Evolutionary conservation across 2,797 vertebrate genomes (phyloP).

Genomic region (Alca torda): DNA sequence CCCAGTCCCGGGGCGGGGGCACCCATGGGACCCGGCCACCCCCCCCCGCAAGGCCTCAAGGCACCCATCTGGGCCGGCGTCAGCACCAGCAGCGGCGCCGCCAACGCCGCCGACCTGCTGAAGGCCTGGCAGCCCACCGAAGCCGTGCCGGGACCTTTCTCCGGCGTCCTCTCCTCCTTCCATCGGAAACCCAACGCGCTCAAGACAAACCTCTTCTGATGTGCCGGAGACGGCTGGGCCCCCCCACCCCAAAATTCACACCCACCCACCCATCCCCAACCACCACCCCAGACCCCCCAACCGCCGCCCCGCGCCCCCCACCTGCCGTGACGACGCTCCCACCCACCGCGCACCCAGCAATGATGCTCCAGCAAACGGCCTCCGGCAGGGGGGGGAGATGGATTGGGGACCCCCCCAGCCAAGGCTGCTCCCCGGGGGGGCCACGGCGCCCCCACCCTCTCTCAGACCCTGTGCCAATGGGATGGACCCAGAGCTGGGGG

Average conservation of each 20-base stretch:
- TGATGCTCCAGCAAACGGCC: too few relatives aligned
- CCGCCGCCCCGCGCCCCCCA: too few relatives aligned
- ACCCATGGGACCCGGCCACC: slow-evolving; percentile 75
- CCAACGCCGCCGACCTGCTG: slow-evolving; percentile 86
- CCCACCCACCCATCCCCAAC: background rate
- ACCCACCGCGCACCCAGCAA: too few relatives aligned
- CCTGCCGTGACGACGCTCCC: too few relatives aligned
- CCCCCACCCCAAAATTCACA: background rate
- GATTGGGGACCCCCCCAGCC: too few relatives aligned
- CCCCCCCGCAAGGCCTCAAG: slow-evolving; percentile 83
- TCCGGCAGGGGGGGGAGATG: too few relatives aligned
- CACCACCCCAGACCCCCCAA: too few relatives aligned
- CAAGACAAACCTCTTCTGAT: slow-evolving; percentile 94
- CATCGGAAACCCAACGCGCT: slow-evolving; percentile 90
- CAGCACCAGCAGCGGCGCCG: slow-evolving; percentile 78
- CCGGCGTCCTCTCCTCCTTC: slow-evolving; percentile 91
- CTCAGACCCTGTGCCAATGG: too few relatives aligned
- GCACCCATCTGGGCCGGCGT: slow-evolving; percentile 86
- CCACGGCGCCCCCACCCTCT: too few relatives aligned
- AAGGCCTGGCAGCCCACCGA: slow-evolving; percentile 94
- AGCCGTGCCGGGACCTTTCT: slow-evolving; percentile 89
- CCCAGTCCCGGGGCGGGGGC: slow-evolving; percentile 82
- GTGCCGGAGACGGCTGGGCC: background rate
- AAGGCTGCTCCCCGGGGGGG: too few relatives aligned
- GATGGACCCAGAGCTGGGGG: too few relatives aligned